These are phyloP conservation scores for Drosophila flavopinicola DNA, from an alignment of 2,888 invertebrate species.

Conservation along the genomic window DNA sequence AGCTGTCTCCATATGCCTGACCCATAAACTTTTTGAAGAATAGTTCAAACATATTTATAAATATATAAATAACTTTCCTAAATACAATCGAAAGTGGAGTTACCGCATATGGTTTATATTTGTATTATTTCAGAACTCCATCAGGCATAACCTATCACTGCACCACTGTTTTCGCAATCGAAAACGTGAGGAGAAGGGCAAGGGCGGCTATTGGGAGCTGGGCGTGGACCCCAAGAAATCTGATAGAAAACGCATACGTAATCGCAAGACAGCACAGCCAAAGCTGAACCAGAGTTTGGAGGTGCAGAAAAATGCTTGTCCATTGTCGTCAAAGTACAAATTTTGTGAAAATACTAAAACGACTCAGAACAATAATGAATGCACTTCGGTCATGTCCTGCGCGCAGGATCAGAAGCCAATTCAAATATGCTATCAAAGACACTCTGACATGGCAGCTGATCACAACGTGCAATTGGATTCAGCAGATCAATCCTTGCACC, in stretches of 20 bases:
- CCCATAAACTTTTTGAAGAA: too few species aligned
- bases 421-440: constrained; percentile 3
- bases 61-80: too few species aligned
- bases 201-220: constrained; percentile 84
- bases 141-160: constrained; percentile 83
- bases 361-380: background rate
- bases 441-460: background rate
- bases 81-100: too few species aligned
- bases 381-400: background rate
- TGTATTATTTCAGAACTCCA: constrained; percentile 80
- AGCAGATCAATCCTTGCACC: constrained; percentile 1
- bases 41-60: too few species aligned
- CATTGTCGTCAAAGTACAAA: background rate
- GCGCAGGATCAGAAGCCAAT: constrained; percentile 1
- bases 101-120: background rate
- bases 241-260: constrained; percentile 82
- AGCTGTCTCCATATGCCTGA: too few species aligned
- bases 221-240: constrained; percentile 83
- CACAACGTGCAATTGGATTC: constrained; percentile 1
- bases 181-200: constrained; percentile 83
- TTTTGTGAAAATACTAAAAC: background rate
- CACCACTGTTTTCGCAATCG: constrained; percentile 84
- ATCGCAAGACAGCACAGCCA: constrained; percentile 62
- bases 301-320: background rate
- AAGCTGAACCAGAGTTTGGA: constrained; percentile 21